These are phyloP conservation scores for Vulpes lagopus DNA, from an alignment of 2,113 vertebrate genomes.

Conservation along the genomic window DNA sequence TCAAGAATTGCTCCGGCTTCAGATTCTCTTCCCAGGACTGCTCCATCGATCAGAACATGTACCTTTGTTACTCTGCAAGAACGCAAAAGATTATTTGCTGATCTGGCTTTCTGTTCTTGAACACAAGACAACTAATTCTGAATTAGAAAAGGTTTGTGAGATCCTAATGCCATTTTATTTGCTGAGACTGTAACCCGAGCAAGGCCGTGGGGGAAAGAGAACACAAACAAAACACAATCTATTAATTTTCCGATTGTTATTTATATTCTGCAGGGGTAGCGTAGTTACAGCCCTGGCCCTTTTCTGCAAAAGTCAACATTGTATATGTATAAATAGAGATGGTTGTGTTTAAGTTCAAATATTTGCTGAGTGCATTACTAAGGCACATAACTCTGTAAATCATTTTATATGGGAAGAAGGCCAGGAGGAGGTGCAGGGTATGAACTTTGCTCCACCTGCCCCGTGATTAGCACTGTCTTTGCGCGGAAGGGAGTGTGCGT, in stretches of 20 bases:
- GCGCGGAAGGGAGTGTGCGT: fast-evolving
- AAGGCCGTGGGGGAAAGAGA: background rate
- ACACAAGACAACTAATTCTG: background rate
- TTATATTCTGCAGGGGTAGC: background rate
- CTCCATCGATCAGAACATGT: background rate
- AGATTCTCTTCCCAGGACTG: background rate
- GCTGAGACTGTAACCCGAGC: background rate
- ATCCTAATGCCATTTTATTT: background rate
- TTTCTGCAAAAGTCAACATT: background rate
- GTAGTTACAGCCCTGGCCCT: background rate
- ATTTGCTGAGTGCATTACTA: background rate
- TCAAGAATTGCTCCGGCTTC: background rate
- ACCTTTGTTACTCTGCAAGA: background rate
- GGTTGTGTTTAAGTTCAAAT: background rate
- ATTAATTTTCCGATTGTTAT: background rate
- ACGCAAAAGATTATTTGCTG: background rate
- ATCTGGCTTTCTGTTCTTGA: background rate
- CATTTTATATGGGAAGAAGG: fast-evolving
- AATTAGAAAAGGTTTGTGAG: background rate
- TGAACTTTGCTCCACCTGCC: no score
- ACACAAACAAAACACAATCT: background rate
- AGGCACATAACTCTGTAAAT: no score
- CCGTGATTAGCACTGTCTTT: fast-evolving
- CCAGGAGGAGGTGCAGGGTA: fast-evolving
- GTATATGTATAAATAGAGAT: background rate